Base-by-base conservation (phyloP, 2,888 invertebrate genomes). In the Pachymerium ferrugineum region DNA sequence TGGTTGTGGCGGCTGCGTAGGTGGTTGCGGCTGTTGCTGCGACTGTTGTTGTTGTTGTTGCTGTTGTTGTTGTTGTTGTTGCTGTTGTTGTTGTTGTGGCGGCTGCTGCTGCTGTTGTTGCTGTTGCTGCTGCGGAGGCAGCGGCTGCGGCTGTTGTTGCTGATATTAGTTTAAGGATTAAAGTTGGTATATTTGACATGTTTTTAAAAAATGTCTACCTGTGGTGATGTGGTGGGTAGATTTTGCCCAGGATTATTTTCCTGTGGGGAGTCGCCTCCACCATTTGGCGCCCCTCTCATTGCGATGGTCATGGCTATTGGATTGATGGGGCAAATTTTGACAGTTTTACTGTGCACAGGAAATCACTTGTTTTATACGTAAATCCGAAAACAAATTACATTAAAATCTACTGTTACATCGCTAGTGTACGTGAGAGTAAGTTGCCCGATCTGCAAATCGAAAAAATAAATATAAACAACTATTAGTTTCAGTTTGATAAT, bases 211-310 rank as follows among this genome's bases (percentile, higher is more conserved):
- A 25, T 22, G n/a, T 14, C 14, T 25, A 68, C 68, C 72, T 72
- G 72, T 3, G 72, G 72, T n/a, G 70, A 70, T 29, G 74, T 77
- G 72, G 30, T 75, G 35, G 75, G 74, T 14, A 76, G 74, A 25
- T 75, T 72, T 28, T 75, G 77, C 42, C 71, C 67, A 70, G 76
- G 78, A 54, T 69, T 75, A 74, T 78, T 79, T 70, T 81, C 81
- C 75, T 80, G 81, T 14, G 81, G 79, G 69, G 79, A 78, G 76
- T 82, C 81, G 19, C 80, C 81, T 25, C 76, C 81, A 71, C 80
- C 81, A 73, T 79, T 80, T 72, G 80, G 81, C 76, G 80, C 80
- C 75, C 81, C 81, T 74, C 80, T 79, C 81, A 81, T 82, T 71
- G 81, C 81, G 74, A 81, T 81, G 22, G 82, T 82, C 82, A 82